These are phyloP conservation scores for Mobula birostris DNA, from an alignment of 2,113 vertebrate genomes.

Conservation along the genomic window DNA sequence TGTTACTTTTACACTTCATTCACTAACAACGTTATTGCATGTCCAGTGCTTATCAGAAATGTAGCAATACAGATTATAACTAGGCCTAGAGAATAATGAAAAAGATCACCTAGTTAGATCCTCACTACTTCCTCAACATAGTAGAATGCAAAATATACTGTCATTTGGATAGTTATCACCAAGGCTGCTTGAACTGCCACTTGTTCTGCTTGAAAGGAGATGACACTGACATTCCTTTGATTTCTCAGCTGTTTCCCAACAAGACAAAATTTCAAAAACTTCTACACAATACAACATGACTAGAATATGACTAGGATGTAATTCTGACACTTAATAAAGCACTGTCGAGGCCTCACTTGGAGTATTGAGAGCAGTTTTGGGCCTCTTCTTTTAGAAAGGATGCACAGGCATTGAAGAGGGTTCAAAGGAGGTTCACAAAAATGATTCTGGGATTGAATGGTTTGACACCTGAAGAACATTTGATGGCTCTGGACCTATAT, in stretches of 20 bases:
- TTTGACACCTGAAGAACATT: too few relatives aligned
- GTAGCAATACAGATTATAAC: background rate
- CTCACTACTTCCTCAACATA: background rate
- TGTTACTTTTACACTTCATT: too few relatives aligned
- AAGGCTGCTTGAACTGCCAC: background rate
- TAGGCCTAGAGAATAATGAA: background rate
- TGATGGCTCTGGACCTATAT: too few relatives aligned
- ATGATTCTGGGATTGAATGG: too few relatives aligned
- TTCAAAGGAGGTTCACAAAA: too few relatives aligned
- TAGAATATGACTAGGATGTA: too few relatives aligned
- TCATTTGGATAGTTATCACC: background rate
- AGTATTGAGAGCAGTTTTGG: too few relatives aligned
- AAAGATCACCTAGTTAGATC: background rate
- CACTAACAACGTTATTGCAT: too few relatives aligned
- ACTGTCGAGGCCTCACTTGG: too few relatives aligned
- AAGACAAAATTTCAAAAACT: background rate
- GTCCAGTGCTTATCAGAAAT: background rate
- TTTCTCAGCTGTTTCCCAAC: background rate
- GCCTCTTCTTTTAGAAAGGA: too few relatives aligned
- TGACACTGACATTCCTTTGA: background rate
- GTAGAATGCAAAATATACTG: background rate
- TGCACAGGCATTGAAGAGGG: too few relatives aligned
- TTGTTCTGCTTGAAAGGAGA: background rate
- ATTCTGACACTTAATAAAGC: too few relatives aligned
- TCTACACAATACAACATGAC: background rate